These are phyloP conservation scores for Centrocercus urophasianus DNA, from an alignment of 2,113 vertebrate species.

Conservation along the genomic window DNA sequence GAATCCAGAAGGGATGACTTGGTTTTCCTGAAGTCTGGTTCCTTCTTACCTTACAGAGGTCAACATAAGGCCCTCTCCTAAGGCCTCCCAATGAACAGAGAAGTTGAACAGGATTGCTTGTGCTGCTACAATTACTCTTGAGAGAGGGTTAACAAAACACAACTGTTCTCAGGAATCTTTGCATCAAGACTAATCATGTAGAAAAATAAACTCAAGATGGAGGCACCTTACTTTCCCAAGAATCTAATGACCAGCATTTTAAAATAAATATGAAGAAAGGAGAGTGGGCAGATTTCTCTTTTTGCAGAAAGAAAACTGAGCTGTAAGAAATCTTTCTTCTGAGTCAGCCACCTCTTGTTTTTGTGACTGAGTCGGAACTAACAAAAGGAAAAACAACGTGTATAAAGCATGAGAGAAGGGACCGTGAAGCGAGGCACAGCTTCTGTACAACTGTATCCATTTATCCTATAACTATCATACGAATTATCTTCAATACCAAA, in stretches of 20 bases:
- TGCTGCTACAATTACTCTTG: neutral
- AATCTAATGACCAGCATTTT: neutral
- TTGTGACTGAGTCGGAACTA: neutral
- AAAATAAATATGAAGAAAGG: neutral
- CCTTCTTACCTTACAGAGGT: neutral
- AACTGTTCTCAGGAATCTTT: fast-evolving
- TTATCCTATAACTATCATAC: neutral
- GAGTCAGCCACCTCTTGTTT: neutral
- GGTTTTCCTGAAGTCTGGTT: neutral
- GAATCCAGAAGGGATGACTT: neutral
- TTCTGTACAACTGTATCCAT: neutral
- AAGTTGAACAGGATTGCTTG: neutral
- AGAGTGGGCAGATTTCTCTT: neutral
- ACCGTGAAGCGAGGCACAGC: neutral
- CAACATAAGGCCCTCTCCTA: neutral
- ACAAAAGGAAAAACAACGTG: neutral
- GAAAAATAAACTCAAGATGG: neutral
- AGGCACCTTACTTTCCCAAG: neutral
- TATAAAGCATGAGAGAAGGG: neutral
- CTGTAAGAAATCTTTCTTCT: neutral
- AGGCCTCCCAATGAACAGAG: neutral
- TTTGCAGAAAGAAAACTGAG: neutral
- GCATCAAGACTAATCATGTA: neutral
- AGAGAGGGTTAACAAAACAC: neutral
- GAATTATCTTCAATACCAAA: neutral